Evolutionary conservation across 2,888 invertebrate genomes (phyloP).

Genomic region (Troilus luridus): DNA sequence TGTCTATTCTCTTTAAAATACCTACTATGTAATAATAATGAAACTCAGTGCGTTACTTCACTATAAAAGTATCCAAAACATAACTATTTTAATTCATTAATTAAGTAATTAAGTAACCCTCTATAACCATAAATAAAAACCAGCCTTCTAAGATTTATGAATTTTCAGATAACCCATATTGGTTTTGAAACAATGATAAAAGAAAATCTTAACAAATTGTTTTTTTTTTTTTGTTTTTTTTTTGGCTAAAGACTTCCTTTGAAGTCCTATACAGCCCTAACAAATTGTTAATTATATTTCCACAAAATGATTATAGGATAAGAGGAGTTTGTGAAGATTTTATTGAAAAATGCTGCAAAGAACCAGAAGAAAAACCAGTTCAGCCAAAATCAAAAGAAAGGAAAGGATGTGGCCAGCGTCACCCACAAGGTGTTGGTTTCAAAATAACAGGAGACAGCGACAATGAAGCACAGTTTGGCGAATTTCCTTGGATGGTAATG

Average conservation of each 20-base stretch:
- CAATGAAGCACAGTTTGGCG: constrained; percentile 81
- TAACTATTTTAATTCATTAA: too few relatives aligned
- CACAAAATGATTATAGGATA: background rate
- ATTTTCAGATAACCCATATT: too few relatives aligned
- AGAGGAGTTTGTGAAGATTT: background rate
- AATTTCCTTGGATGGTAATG: constrained; percentile 84
- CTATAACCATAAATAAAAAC: too few relatives aligned
- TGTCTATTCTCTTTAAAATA: too few relatives aligned
- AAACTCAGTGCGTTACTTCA: too few relatives aligned
- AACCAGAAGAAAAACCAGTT: constrained; percentile 66
- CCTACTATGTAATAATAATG: too few relatives aligned
- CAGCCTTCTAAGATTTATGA: too few relatives aligned
- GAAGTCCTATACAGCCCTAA: too few relatives aligned
- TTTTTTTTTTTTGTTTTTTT: too few relatives aligned
- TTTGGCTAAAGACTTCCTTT: too few relatives aligned
- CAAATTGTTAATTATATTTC: background rate
- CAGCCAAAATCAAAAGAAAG: constrained; percentile 61
- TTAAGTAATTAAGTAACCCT: too few relatives aligned
- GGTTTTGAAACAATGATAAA: background rate
- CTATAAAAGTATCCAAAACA: too few relatives aligned
- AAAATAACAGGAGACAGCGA: constrained; percentile 75
- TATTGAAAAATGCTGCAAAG: constrained; percentile 74
- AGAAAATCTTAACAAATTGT: background rate
- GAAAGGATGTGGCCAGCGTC: constrained; percentile 80
- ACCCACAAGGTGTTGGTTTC: constrained; percentile 81